phyloP scores from a whole-genome alignment of 2,888 invertebrate genomes.

The Brachypalpus laphriformis region DNA sequence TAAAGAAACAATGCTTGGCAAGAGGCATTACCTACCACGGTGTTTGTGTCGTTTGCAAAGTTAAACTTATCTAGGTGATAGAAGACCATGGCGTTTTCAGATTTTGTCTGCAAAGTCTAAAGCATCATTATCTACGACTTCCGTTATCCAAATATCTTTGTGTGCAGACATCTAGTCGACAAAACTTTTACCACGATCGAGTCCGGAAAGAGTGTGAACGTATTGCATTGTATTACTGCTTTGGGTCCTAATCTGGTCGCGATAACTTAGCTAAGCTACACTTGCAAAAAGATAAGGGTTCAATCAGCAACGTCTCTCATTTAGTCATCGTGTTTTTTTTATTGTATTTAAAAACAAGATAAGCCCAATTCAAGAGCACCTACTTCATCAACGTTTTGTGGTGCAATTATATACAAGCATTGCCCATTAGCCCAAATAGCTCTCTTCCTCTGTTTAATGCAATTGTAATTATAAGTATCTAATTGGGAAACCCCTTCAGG shows the following conservation, averaged over 20 bases:
- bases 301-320: neutral
- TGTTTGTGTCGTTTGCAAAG: too few relatives aligned
- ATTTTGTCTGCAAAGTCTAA: too few relatives aligned
- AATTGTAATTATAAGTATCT: conserved; percentile 12
- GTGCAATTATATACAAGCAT: neutral
- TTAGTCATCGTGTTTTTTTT: neutral
- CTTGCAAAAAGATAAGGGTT: neutral
- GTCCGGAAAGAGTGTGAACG: neutral
- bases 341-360: neutral
- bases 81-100: too few relatives aligned
- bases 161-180: too few relatives aligned
- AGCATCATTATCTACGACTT: too few relatives aligned
- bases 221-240: neutral
- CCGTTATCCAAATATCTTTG: too few relatives aligned
- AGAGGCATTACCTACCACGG: too few relatives aligned
- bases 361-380: neutral
- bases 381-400: neutral
- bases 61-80: too few relatives aligned
- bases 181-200: neutral
- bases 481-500: conserved; percentile 34
- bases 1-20: too few relatives aligned
- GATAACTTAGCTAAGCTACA: neutral
- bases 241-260: neutral
- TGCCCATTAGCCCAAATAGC: neutral
- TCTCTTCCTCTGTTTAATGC: neutral